Evolutionary conservation across 1,140 invertebrate species (phyloP).

Genomic region (Oreohelix idahoensis): DNA sequence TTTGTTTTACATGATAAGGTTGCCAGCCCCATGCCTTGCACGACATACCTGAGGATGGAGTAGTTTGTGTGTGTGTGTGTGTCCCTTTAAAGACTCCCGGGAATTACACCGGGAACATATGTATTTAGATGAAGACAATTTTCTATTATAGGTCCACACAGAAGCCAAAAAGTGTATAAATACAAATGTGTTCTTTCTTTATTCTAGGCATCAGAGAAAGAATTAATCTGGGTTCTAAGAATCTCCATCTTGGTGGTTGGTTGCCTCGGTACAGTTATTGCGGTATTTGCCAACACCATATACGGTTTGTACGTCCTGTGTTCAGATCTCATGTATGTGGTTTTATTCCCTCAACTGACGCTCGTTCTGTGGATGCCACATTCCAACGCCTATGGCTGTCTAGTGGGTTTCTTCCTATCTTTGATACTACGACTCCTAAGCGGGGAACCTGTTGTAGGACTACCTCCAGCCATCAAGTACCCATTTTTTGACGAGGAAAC

Average conservation of each 20-base stretch:
- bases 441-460: conserved; percentile 86
- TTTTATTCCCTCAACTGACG: conserved; percentile 60
- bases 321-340: conserved; percentile 58
- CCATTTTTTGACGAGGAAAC: conserved; percentile 84
- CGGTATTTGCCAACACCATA: conserved; percentile 51
- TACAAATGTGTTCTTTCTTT: conserved; percentile 20
- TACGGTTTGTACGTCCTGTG: conserved; percentile 60
- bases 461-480: conserved; percentile 87
- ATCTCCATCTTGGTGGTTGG: conserved; percentile 50
- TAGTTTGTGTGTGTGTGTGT: too few relatives aligned
- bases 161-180: too few relatives aligned
- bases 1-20: too few relatives aligned
- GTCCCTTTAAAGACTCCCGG: too few relatives aligned
- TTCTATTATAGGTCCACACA: too few relatives aligned
- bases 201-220: conserved; percentile 55
- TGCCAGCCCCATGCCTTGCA: too few relatives aligned
- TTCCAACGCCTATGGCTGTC: conserved; percentile 93
- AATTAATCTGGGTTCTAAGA: conserved; percentile 59
- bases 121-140: too few relatives aligned
- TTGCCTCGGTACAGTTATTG: conserved; percentile 54
- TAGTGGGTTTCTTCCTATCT: conserved; percentile 85
- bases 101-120: too few relatives aligned
- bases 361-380: conserved; percentile 70
- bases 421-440: conserved; percentile 86
- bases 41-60: too few relatives aligned